Conservation (phyloP, 1,140 invertebrate genomes). For the Drosophila insularis region DNA sequence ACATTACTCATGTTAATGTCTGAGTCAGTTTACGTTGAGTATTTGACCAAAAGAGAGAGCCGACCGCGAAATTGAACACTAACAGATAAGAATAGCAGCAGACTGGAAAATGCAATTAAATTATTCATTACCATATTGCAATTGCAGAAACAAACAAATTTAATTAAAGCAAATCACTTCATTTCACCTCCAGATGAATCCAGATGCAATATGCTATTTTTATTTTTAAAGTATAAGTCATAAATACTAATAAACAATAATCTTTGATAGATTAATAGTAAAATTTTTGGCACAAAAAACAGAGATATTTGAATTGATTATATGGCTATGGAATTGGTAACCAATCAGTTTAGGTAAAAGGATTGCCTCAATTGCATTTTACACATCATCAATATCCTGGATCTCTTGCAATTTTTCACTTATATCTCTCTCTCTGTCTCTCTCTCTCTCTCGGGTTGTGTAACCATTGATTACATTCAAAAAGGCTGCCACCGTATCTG, state of each 20-base stretch:
- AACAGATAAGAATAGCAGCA: too few species aligned
- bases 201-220: too few species aligned
- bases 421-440: neutral
- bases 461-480: slow-evolving; percentile 43
- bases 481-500: slow-evolving; percentile 38
- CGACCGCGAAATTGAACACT: too few species aligned
- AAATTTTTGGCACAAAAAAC: too few species aligned
- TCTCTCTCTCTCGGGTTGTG: slow-evolving; percentile 14
- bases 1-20: too few species aligned
- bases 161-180: neutral
- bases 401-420: neutral
- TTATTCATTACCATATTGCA: neutral
- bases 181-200: too few species aligned
- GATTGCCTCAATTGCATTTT: neutral
- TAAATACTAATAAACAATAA: too few species aligned
- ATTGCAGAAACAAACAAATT: neutral
- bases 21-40: too few species aligned
- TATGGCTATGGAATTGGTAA: neutral
- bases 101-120: neutral
- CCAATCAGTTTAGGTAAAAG: neutral
- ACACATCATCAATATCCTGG: neutral
- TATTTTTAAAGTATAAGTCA: too few species aligned
- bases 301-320: too few species aligned
- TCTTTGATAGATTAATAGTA: too few species aligned
- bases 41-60: too few species aligned